A percentile compares a stretch with the other conserved stretches of the same genome.
Conservation (phyloP, 2,113 vertebrate species). For the Embiotoca jacksoni region DNA sequence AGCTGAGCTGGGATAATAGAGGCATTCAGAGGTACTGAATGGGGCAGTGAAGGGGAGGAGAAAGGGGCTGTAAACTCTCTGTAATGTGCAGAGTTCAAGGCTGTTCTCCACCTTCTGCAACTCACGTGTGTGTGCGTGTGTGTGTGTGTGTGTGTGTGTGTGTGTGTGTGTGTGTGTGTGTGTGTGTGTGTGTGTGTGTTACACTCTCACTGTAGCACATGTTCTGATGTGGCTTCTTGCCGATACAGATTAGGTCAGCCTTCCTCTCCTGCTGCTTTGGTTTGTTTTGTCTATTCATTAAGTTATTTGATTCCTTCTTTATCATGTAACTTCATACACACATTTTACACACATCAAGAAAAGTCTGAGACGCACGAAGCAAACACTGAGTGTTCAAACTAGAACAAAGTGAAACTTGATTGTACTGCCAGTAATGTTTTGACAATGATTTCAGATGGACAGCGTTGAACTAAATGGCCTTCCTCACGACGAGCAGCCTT, state of each 20-base stretch:
- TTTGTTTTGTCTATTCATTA: slow-evolving; percentile 13
- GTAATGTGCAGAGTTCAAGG: slow-evolving; percentile 72
- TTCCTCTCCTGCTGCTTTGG: slow-evolving; percentile 11
- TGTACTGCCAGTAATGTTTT: slow-evolving; percentile 12
- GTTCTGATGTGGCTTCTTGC: background rate
- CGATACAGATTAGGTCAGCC: slow-evolving; percentile 2
- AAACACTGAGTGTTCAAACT: background rate
- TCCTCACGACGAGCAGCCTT: slow-evolving; percentile 30
- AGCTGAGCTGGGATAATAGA: slow-evolving; percentile 54
- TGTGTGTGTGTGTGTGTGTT: slow-evolving; percentile 13
- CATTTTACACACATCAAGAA: slow-evolving; percentile 9
- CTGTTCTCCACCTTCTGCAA: slow-evolving; percentile 28
- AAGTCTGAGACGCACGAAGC: slow-evolving; percentile 2
- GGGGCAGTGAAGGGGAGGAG: slow-evolving; percentile 28
- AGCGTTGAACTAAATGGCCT: slow-evolving; percentile 8
- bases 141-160: slow-evolving; percentile 7
- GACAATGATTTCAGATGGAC: slow-evolving; percentile 58
- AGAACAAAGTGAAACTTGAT: slow-evolving; percentile 22
- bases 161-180: slow-evolving; percentile 15
- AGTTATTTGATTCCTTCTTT: background rate
- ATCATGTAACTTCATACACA: slow-evolving; percentile 21
- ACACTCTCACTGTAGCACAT: background rate
- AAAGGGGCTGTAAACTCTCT: slow-evolving; percentile 43
- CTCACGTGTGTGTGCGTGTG: slow-evolving; percentile 47
- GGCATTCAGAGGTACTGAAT: slow-evolving; percentile 50